Base-by-base conservation (phyloP, 2,797 vertebrate species). In the Siniperca obscura region DNA sequence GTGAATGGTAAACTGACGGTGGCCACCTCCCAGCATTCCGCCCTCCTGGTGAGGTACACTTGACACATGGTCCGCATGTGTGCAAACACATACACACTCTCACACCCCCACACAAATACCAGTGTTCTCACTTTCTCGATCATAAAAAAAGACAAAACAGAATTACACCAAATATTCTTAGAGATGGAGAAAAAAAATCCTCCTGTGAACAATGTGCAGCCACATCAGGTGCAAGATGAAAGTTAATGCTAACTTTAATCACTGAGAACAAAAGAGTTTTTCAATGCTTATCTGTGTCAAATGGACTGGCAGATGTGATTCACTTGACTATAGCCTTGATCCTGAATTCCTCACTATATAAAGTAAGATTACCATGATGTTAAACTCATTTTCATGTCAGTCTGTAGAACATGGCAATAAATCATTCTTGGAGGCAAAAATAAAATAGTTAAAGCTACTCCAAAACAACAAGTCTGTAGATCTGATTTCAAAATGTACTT, bases 11-110 rank as follows among this genome's bases (percentile, higher is more conserved):
- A 65, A 82, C 52, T 2, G 12, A 70, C 74, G 82, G 70, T 76
- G 50, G 85, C 50, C 48, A 83, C 65, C 59, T 81, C 73, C 48
- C 72, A 81, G 67, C 56, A 44, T 75, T 74, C 79, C 73, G 44
- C 60, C 68, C 70, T 84, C 76, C 55, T 48, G 67, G 72, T 82
- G 87, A 91, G 85, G 83, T 70, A 84, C 66, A 87, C 57, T 87
- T 89, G 74, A 91, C 93, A 94, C 90, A 93, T 90, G 87, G 85
- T 88, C 67, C 61, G 74, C 91, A 93, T 80, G 79, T 93, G 91
- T 87, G 81, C 38, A 17, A 76, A 83, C 78, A 83, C 76, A 82
- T 76, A 48, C 59, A 71, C 44, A 55, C 1, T 57, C 62, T 27
- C 80, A 76, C 70, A 83, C 62, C 66, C 80, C 65, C 68, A 89